Percentiles rank a stretch among this genome's conserved stretches.
These are phyloP conservation scores for Tortricodes alternella DNA, from an alignment of 2,888 invertebrate genomes.

Conservation along the genomic window DNA sequence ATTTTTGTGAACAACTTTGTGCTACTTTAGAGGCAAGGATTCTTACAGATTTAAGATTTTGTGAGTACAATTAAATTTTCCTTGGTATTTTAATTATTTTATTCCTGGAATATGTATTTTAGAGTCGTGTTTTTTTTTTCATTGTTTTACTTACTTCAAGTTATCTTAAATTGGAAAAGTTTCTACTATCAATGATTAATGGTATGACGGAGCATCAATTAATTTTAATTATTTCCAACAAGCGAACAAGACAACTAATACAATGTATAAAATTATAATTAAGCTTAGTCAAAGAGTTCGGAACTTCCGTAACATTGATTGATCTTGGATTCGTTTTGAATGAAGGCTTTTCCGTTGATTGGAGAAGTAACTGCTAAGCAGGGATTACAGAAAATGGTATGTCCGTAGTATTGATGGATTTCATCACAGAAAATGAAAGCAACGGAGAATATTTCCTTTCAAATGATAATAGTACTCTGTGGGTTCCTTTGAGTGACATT, in stretches of 20 bases:
- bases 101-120: background rate
- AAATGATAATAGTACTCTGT: background rate
- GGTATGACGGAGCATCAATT: conserved; percentile 1
- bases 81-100: background rate
- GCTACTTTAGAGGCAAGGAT: conserved; percentile 18
- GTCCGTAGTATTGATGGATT: background rate
- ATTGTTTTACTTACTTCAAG: too few relatives aligned
- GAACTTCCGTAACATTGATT: conserved; percentile 16
- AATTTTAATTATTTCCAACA: conserved; percentile 11
- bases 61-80: conserved; percentile 2
- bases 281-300: background rate
- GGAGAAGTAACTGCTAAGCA: background rate
- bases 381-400: background rate
- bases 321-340: conserved; percentile 16
- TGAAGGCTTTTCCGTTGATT: background rate
- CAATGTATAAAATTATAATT: background rate
- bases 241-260: conserved; percentile 22
- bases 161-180: too few relatives aligned
- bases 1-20: conserved; percentile 22
- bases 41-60: conserved; percentile 3
- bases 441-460: background rate
- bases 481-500: background rate
- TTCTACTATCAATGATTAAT: background rate
- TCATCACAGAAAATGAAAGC: background rate
- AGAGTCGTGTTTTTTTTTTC: too few relatives aligned